Evolutionary conservation across 35 echinoderm and acorn worm species (phyloP).

Genomic region (Ophiothrix spiculata): DNA sequence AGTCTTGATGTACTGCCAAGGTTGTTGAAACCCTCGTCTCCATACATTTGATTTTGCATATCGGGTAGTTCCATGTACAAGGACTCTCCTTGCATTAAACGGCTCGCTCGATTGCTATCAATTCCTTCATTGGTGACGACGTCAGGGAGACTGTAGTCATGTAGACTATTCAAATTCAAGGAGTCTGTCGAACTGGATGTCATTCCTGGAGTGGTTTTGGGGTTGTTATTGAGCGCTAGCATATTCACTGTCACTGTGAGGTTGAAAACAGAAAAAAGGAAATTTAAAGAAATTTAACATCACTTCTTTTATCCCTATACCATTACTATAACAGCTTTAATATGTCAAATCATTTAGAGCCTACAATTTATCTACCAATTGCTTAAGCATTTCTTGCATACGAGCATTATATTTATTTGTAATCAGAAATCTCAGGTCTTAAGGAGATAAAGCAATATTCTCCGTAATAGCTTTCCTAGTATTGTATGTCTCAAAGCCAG

Average conservation of each 20-base stretch:
- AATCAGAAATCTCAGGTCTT: too few species aligned
- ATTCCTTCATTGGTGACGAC: background rate
- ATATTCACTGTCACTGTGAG: background rate
- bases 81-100: background rate
- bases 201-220: background rate
- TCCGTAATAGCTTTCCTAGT: too few species aligned
- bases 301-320: too few species aligned
- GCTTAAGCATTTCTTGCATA: too few species aligned
- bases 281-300: too few species aligned
- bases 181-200: background rate
- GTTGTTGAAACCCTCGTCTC: background rate
- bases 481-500: too few species aligned
- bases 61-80: background rate
- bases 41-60: background rate
- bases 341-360: too few species aligned
- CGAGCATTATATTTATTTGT: too few species aligned
- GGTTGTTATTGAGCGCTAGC: background rate
- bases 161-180: background rate
- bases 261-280: too few species aligned
- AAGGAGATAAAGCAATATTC: too few species aligned
- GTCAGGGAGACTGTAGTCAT: background rate
- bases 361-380: too few species aligned
- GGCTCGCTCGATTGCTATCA: background rate
- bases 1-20: background rate
- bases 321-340: too few species aligned